Conservation (phyloP, 92 coral and sea anemone genomes). For the Palythoa caribaeorum region DNA sequence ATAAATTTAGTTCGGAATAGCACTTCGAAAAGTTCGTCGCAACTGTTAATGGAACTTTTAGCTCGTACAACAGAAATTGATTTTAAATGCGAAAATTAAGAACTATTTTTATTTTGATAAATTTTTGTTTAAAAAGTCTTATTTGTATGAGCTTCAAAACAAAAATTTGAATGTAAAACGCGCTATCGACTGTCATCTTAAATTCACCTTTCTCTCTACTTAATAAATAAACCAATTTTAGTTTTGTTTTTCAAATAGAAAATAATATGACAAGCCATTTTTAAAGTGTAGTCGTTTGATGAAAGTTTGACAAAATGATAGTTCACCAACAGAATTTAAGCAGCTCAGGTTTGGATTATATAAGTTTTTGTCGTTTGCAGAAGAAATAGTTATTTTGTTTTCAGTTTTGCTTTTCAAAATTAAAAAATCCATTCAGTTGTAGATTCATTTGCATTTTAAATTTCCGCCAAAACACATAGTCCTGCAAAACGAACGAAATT, state of each 20-base stretch:
- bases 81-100: neutral
- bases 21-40: slow-evolving; percentile 2
- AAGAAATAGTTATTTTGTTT: slow-evolving; percentile 7
- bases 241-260: slow-evolving; percentile 2
- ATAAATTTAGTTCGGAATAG: neutral
- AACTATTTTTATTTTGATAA: neutral
- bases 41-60: neutral
- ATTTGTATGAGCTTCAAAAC: neutral
- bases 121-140: slow-evolving; percentile 11
- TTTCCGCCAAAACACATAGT: neutral
- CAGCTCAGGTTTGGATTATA: neutral
- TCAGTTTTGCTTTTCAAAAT: neutral
- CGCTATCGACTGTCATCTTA: slow-evolving; percentile 35
- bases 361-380: neutral
- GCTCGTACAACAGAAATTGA: slow-evolving; percentile 2
- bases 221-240: slow-evolving; percentile 9
- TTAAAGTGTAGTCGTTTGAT: neutral
- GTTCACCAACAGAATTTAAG: neutral
- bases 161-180: neutral
- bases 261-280: neutral
- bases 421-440: neutral
- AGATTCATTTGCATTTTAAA: slow-evolving; percentile 40
- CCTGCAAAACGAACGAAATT: neutral
- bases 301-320: neutral
- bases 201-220: neutral